phyloP scores from a whole-genome alignment of 2,888 invertebrate species.

The Lymantria dispar region DNA sequence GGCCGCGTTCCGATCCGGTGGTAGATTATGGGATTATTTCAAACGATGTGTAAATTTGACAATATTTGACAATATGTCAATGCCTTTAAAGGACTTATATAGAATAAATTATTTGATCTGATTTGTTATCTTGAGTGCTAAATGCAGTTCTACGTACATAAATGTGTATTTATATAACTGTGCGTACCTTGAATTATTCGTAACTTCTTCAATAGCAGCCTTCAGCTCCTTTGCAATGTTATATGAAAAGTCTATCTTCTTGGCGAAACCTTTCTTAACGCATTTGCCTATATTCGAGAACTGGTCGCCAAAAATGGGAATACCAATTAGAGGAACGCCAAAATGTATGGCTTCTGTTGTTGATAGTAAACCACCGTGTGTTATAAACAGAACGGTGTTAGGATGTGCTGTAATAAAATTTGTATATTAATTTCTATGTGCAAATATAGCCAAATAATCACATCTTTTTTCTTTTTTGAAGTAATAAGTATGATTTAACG shows the following conservation, averaged over 20 bases:
- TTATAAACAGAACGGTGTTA: constrained; percentile 3
- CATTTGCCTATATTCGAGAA: constrained; percentile 33
- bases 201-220: constrained; percentile 28
- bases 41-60: too few relatives aligned
- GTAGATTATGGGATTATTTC: too few relatives aligned
- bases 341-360: constrained; percentile 8
- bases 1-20: too few relatives aligned
- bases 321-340: constrained; percentile 39
- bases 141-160: too few relatives aligned
- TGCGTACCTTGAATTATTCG: constrained; percentile 20
- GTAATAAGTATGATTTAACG: too few relatives aligned
- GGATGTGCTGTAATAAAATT: background rate
- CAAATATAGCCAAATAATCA: too few relatives aligned
- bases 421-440: background rate
- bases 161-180: background rate
- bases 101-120: too few relatives aligned
- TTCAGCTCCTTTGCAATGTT: constrained; percentile 24
- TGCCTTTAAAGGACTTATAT: too few relatives aligned
- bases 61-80: too few relatives aligned
- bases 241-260: constrained; percentile 27
- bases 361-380: constrained; percentile 8
- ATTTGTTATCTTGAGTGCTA: too few relatives aligned
- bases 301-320: constrained; percentile 42
- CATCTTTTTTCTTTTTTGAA: too few relatives aligned
- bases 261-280: constrained; percentile 34